Percentiles rank a stretch among this genome's conserved stretches.
These are phyloP conservation scores for Heteractis magnifica DNA, from an alignment of 92 coral and sea anemone genomes.

Conservation along the genomic window DNA sequence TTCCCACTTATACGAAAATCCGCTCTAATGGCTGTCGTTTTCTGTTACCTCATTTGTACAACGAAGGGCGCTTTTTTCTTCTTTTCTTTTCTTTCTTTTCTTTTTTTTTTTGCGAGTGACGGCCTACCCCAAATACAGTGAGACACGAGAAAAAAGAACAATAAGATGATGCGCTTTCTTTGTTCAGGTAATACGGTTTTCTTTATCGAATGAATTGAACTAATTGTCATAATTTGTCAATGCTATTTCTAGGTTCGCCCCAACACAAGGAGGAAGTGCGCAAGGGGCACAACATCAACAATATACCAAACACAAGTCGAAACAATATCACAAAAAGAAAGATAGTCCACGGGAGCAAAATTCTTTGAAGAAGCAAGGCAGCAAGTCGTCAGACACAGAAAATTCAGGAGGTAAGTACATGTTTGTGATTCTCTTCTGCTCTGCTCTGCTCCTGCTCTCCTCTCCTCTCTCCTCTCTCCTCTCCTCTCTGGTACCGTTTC, in stretches of 20 bases:
- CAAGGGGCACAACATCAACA: slow-evolving; percentile 39
- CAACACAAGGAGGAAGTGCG: slow-evolving; percentile 18
- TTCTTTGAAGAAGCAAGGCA: slow-evolving; percentile 57
- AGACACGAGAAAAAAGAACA: too few relatives aligned
- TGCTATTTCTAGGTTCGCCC: slow-evolving; percentile 22
- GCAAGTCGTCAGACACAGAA: slow-evolving; percentile 67
- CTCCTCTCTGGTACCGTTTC: neutral
- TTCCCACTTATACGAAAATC: too few relatives aligned
- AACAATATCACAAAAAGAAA: slow-evolving; percentile 55
- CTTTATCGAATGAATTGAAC: neutral
- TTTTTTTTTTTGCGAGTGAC: too few relatives aligned
- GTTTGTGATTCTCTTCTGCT: neutral
- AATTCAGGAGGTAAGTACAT: slow-evolving; percentile 42
- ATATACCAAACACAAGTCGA: slow-evolving; percentile 55
- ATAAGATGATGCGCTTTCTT: too few relatives aligned
- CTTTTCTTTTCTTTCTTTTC: too few relatives aligned
- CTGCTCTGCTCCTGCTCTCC: neutral
- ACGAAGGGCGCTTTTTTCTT: too few relatives aligned
- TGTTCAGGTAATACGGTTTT: neutral
- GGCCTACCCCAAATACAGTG: too few relatives aligned
- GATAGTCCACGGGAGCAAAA: slow-evolving; percentile 61
- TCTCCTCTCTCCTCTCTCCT: neutral
- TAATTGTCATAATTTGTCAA: neutral
- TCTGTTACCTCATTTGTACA: too few relatives aligned
- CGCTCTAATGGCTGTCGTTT: too few relatives aligned